Conservation (phyloP, 2,797 vertebrate species). For the Ptychobarbus kaznakovi region DNA sequence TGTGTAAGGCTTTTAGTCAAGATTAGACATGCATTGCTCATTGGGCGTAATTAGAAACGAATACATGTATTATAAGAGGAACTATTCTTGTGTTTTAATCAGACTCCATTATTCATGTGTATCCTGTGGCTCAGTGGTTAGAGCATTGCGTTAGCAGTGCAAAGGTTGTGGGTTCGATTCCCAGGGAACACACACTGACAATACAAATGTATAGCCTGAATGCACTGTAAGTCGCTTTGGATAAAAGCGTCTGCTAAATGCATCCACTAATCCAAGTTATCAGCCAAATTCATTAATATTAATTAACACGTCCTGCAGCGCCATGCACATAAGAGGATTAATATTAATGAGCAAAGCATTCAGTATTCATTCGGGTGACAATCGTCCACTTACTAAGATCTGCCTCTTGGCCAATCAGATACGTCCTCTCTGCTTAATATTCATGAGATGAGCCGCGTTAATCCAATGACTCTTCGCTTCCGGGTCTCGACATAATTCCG, state of each 20-base stretch:
- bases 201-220: too few species aligned
- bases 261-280: too few species aligned
- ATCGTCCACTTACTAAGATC: not conserved
- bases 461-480: not conserved
- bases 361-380: not conserved
- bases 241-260: too few species aligned
- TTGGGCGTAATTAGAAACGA: not conserved
- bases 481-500: not conserved
- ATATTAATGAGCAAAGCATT: slow-evolving; percentile 1
- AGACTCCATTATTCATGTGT: too few species aligned
- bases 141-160: too few species aligned
- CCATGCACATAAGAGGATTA: not conserved
- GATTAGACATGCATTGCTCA: too few species aligned
- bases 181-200: too few species aligned
- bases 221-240: too few species aligned
- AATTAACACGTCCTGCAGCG: not conserved
- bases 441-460: not conserved
- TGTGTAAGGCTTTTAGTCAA: not conserved
- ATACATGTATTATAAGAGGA: too few species aligned
- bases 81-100: not conserved
- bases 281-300: not conserved
- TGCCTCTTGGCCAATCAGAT: slow-evolving; percentile 7
- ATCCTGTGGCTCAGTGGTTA: too few species aligned
- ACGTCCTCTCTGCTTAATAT: not conserved
- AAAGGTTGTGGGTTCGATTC: too few species aligned